A percentile compares a stretch with the other conserved stretches of the same genome.
These are phyloP conservation scores for Ctena decussata DNA, from an alignment of 2,888 invertebrate species.

Conservation along the genomic window DNA sequence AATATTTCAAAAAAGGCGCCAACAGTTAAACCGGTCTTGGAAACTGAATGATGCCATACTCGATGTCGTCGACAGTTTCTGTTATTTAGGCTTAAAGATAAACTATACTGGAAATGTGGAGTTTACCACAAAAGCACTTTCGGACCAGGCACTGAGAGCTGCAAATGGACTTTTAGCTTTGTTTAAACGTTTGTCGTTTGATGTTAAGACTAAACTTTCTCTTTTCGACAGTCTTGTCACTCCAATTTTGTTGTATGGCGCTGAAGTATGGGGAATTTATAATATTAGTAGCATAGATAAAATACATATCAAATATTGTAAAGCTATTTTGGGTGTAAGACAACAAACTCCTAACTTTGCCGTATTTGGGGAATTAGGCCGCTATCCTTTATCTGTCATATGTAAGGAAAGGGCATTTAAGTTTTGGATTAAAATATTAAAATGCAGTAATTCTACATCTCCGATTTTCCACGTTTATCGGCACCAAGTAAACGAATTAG, in stretches of 20 bases:
- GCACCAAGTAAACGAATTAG: too few relatives aligned
- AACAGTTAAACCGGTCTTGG: background rate
- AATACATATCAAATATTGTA: background rate
- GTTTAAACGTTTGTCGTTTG: background rate
- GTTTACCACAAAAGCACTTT: background rate
- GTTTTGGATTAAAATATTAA: background rate
- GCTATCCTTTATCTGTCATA: background rate
- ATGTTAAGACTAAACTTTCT: background rate
- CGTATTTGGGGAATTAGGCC: background rate
- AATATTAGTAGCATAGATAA: background rate
- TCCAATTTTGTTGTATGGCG: background rate
- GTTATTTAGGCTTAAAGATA: background rate
- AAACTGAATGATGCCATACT: background rate
- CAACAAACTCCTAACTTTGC: too few relatives aligned
- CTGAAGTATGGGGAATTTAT: background rate
- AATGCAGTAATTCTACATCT: background rate
- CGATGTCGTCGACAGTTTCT: background rate
- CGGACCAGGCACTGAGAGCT: background rate
- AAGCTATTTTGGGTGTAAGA: background rate
- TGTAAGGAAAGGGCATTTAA: background rate
- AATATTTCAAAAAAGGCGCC: background rate
- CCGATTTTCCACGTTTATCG: too few relatives aligned
- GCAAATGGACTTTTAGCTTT: background rate
- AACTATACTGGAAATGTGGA: background rate
- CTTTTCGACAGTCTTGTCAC: background rate